Conservation (phyloP, 2,797 vertebrate species). For the Enteromius radiatus region DNA sequence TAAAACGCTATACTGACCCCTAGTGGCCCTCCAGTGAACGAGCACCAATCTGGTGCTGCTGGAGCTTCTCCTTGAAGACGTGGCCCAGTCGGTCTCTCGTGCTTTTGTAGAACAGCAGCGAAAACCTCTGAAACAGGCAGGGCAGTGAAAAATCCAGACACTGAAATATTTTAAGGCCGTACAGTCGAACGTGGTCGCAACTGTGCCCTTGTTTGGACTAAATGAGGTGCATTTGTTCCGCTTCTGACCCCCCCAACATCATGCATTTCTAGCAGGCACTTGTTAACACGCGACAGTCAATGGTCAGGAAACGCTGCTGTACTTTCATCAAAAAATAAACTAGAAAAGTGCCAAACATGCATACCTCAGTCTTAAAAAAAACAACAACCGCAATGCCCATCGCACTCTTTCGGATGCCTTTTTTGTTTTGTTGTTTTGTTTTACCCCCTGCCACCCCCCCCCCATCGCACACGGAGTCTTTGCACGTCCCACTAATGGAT, state of each 20-base stretch:
- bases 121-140: conserved; percentile 67
- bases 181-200: conserved; percentile 5
- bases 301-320: background rate
- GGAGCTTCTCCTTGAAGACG: background rate
- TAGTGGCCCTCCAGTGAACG: conserved; percentile 56
- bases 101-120: conserved; percentile 73
- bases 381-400: background rate
- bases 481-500: conserved; percentile 71
- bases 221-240: conserved; percentile 27
- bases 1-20: conserved; percentile 49
- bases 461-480: conserved; percentile 48
- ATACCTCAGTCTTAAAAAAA: conserved; percentile 30
- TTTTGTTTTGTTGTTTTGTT: conserved; percentile 3
- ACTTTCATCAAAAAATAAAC: conserved; percentile 13
- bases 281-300: conserved; percentile 53
- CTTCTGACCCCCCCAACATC: conserved; percentile 57
- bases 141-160: conserved; percentile 47
- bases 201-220: conserved; percentile 43
- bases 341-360: conserved; percentile 63
- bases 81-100: background rate
- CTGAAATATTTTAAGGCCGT: conserved; percentile 35
- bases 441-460: conserved; percentile 24
- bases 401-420: conserved; percentile 42
- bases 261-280: conserved; percentile 78
- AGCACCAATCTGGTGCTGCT: background rate